Percentiles rank a stretch among this genome's conserved stretches.
These are phyloP conservation scores for Enteromius thamalakanensis DNA, from an alignment of 2,797 vertebrate genomes.

Conservation along the genomic window DNA sequence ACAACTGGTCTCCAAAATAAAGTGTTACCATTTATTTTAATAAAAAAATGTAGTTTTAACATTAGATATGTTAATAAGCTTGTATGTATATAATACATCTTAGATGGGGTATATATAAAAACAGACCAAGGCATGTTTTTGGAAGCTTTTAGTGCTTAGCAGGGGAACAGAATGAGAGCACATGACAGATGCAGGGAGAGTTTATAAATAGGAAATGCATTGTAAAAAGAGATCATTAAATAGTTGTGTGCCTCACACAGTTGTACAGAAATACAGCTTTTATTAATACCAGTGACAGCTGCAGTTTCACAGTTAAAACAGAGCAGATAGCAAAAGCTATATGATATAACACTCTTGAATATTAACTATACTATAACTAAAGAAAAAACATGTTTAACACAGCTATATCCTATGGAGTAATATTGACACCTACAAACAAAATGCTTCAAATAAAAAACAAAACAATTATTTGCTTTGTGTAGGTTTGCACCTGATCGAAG, in stretches of 20 bases:
- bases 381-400: not conserved
- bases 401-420: not conserved
- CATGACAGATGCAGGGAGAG: slow-evolving; percentile 72
- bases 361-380: not conserved
- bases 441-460: not conserved
- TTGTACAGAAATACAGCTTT: slow-evolving; percentile 11
- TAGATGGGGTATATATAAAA: not conserved
- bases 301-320: slow-evolving; percentile 64
- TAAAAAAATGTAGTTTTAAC: not conserved
- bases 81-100: not conserved
- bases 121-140: not conserved
- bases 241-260: slow-evolving; percentile 70
- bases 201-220: slow-evolving; percentile 50
- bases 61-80: too few relatives aligned
- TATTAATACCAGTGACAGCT: slow-evolving; percentile 65
- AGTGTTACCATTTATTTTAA: not conserved
- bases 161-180: slow-evolving; percentile 55
- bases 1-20: not conserved
- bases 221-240: slow-evolving; percentile 65
- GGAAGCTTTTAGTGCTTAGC: slow-evolving; percentile 68
- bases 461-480: slow-evolving; percentile 36
- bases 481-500: slow-evolving; percentile 93
- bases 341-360: not conserved
- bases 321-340: slow-evolving; percentile 4
- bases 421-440: not conserved